These are phyloP conservation scores for Anguilla japonica DNA, from an alignment of 2,113 vertebrate species.

Conservation along the genomic window DNA sequence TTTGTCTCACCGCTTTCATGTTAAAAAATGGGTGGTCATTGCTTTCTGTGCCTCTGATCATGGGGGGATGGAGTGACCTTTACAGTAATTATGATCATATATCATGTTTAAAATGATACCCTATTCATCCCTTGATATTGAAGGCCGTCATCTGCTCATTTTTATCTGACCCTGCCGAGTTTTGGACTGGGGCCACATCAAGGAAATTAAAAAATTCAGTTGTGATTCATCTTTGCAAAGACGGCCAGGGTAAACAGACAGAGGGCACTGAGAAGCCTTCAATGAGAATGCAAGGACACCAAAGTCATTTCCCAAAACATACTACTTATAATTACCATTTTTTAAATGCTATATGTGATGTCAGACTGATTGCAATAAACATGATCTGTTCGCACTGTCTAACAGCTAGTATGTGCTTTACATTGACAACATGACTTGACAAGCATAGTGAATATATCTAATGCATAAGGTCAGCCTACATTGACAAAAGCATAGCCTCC, in stretches of 20 bases:
- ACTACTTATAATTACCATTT: not conserved
- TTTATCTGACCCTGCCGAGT: slow-evolving; percentile 65
- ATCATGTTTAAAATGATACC: slow-evolving; percentile 74
- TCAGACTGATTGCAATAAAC: not conserved
- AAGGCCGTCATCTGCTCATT: slow-evolving; percentile 57
- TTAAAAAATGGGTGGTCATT: slow-evolving; percentile 55
- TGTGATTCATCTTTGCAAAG: slow-evolving; percentile 66
- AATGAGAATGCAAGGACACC: slow-evolving; percentile 47
- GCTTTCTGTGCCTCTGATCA: slow-evolving; percentile 49
- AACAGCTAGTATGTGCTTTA: not conserved
- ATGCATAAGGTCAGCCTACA: not conserved
- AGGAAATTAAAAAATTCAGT: slow-evolving; percentile 68
- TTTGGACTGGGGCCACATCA: slow-evolving; percentile 61
- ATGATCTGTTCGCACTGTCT: not conserved
- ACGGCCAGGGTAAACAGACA: slow-evolving; percentile 47
- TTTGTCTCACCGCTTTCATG: slow-evolving; percentile 44
- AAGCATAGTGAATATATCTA: not conserved
- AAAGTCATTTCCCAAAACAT: not conserved
- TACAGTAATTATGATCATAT: slow-evolving; percentile 69
- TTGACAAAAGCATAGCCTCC: too few species aligned
- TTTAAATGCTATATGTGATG: not conserved
- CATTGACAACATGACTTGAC: not conserved
- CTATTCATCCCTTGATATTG: slow-evolving; percentile 52
- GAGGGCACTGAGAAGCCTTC: slow-evolving; percentile 49
- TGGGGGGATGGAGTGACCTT: slow-evolving; percentile 56